Percentiles rank a stretch among this genome's conserved stretches.
Conservation (phyloP, 35 echinoderm and acorn worm species). For the Holothuria glaberrima region DNA sequence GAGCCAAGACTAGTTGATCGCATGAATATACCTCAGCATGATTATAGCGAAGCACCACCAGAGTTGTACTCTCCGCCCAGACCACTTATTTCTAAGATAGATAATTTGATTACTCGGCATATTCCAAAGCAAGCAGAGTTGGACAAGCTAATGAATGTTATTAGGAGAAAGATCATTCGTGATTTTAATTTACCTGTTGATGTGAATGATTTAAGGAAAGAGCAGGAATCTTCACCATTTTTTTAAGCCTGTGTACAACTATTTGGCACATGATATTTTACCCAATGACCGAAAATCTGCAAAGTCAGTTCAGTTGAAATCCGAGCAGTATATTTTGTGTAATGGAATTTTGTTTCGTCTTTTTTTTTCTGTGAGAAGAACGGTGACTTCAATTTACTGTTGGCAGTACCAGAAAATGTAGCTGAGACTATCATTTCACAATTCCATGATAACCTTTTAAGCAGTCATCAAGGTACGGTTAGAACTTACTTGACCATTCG, state of each 20-base stretch:
- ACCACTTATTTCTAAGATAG: slow-evolving; percentile 45
- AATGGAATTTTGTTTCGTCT: slow-evolving; percentile 47
- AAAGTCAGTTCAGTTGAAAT: slow-evolving; percentile 44
- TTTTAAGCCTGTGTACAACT: slow-evolving; percentile 65
- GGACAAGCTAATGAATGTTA: slow-evolving; percentile 45
- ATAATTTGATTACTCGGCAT: slow-evolving; percentile 34
- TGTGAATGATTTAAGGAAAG: slow-evolving; percentile 24
- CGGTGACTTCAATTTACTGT: slow-evolving; percentile 31
- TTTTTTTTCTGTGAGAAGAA: slow-evolving; percentile 35
- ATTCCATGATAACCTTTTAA: slow-evolving; percentile 51
- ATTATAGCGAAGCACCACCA: slow-evolving; percentile 6
- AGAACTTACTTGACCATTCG: slow-evolving; percentile 60
- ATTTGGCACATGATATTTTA: slow-evolving; percentile 58
- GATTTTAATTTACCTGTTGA: slow-evolving; percentile 65
- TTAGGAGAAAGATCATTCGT: slow-evolving; percentile 59
- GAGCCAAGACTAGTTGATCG: slow-evolving; percentile 64
- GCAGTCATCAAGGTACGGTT: slow-evolving; percentile 54
- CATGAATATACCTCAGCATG: neutral
- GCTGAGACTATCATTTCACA: slow-evolving; percentile 54
- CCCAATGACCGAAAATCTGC: slow-evolving; percentile 53
- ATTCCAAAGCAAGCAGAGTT: slow-evolving; percentile 62
- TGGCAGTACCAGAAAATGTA: slow-evolving; percentile 48
- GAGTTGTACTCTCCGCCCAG: slow-evolving; percentile 36
- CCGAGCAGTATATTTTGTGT: slow-evolving; percentile 71
- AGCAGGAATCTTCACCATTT: slow-evolving; percentile 55